A percentile compares a stretch with the other conserved stretches of the same genome.
Conservation (phyloP, 1,140 invertebrate genomes). For the Zaprionus ornatus region DNA sequence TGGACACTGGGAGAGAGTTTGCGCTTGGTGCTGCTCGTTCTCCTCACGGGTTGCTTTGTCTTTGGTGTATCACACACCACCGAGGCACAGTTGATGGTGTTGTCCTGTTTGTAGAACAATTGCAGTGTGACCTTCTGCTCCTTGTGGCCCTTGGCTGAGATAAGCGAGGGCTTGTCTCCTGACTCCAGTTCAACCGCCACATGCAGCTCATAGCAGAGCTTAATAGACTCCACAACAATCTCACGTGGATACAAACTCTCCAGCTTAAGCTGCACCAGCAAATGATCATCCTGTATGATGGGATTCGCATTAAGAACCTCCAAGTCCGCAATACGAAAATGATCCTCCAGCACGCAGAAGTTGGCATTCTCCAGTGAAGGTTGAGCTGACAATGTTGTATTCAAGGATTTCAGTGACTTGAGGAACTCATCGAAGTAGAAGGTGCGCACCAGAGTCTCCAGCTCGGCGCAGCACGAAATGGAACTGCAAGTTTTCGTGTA, state of each 20-base stretch:
- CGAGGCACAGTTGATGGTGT: conserved; percentile 88
- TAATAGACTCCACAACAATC: conserved; percentile 85
- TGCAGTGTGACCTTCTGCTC: conserved; percentile 85
- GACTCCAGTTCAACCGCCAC: conserved; percentile 43
- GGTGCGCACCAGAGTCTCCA: conserved; percentile 90
- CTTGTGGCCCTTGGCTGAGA: conserved; percentile 21
- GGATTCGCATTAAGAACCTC: conserved; percentile 64
- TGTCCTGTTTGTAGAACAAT: conserved; percentile 92
- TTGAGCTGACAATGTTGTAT: conserved; percentile 84
- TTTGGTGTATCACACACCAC: conserved; percentile 86
- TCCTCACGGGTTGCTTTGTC: conserved; percentile 82
- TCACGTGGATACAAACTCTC: conserved; percentile 86
- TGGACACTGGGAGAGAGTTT: conserved; percentile 86
- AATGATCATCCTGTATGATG: conserved; percentile 85
- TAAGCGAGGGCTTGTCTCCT: conserved; percentile 19
- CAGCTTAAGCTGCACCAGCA: conserved; percentile 86
- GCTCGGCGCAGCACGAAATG: conserved; percentile 89
- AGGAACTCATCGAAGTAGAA: conserved; percentile 91
- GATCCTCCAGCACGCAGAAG: conserved; percentile 78
- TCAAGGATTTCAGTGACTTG: conserved; percentile 87
- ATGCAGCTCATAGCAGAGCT: conserved; percentile 85
- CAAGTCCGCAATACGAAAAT: conserved; percentile 73
- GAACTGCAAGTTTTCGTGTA: conserved; percentile 90
- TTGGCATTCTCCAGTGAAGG: conserved; percentile 75
- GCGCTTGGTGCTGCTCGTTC: conserved; percentile 80